A percentile compares a stretch with the other conserved stretches of the same genome.
phyloP scores from a whole-genome alignment of 2,797 vertebrate genomes.

The Bufotes viridis region DNA sequence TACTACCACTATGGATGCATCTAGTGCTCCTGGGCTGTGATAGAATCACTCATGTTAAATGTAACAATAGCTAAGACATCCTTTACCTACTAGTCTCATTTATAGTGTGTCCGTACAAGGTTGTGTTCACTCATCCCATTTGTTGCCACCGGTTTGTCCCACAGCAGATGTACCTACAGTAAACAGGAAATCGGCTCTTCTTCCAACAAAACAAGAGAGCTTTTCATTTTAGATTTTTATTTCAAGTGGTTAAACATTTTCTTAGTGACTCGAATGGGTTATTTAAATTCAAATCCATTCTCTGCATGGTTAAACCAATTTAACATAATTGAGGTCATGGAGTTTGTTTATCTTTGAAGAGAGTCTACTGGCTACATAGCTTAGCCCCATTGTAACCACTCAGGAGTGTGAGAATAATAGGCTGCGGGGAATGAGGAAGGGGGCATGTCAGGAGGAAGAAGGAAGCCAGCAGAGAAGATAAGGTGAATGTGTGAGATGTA shows the following conservation, averaged over 20 bases:
- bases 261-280: constrained; percentile 24
- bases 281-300: constrained; percentile 43
- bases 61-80: no score
- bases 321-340: constrained; percentile 50
- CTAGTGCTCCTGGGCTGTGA: not conserved
- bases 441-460: no score
- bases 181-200: not conserved
- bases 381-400: no score
- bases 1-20: not conserved
- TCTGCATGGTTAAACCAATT: constrained; percentile 54
- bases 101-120: not conserved
- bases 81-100: not conserved
- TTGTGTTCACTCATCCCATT: not conserved
- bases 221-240: constrained; percentile 27
- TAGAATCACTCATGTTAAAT: no score
- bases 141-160: not conserved
- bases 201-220: not conserved
- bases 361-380: constrained; percentile 41
- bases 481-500: no score
- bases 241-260: constrained; percentile 48
- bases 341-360: constrained; percentile 51
- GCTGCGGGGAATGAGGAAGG: no score
- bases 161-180: not conserved
- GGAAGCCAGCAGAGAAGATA: no score
- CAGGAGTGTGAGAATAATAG: no score